These are phyloP conservation scores for Globicephala melas DNA, from an alignment of 2,113 vertebrate species.

Conservation along the genomic window DNA sequence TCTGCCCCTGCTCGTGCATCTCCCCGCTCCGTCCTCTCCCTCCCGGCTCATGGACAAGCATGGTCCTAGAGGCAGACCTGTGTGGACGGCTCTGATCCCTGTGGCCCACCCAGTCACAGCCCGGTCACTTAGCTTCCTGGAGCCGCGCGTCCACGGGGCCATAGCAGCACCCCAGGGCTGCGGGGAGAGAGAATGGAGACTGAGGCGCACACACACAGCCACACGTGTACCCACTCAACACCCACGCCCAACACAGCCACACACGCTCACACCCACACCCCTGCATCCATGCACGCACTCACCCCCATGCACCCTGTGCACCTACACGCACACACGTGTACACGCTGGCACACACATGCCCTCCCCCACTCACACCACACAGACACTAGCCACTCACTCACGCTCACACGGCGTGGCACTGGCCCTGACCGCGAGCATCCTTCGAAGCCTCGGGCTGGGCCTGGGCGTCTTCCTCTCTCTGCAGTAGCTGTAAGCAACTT, in stretches of 20 bases:
- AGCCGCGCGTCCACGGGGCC: rapidly evolving
- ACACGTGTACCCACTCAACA: background rate
- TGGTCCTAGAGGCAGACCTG: background rate
- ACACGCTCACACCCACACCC: background rate
- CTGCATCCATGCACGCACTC: background rate
- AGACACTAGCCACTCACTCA: background rate
- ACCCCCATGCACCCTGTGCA: background rate
- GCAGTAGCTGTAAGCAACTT: no score
- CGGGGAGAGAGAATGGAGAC: background rate
- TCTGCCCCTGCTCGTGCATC: background rate
- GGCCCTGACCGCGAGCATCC: background rate
- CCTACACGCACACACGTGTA: background rate
- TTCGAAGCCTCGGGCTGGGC: background rate
- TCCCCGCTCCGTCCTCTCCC: background rate
- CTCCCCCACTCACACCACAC: background rate
- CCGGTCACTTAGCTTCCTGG: background rate
- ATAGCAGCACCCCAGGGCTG: background rate
- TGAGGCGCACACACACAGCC: background rate
- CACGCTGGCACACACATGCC: background rate
- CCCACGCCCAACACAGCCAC: background rate
- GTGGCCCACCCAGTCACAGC: no score
- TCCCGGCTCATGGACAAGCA: rapidly evolving
- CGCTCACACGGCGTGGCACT: rapidly evolving
- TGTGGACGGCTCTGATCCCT: background rate
- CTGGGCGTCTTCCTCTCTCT: background rate